Conservation (phyloP, 2,797 vertebrate genomes). For the Chiroxiphia lanceolata region DNA sequence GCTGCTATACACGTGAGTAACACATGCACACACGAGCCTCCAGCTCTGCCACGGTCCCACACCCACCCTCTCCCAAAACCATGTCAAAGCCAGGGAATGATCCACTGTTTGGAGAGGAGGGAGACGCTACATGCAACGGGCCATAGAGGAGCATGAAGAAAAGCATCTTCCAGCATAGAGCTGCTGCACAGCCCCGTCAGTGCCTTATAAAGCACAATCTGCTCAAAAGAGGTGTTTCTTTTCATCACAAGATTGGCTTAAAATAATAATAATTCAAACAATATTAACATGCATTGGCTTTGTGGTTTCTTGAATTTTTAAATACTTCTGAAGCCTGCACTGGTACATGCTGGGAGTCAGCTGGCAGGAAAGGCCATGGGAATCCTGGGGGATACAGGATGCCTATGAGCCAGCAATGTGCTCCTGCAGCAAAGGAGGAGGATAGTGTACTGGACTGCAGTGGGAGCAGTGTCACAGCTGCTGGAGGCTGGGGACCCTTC, state of each 20-base stretch:
- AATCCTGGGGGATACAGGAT: background rate
- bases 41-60: background rate
- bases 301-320: background rate
- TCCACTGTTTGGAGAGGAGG: rapidly evolving
- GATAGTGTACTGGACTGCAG: background rate
- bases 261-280: background rate
- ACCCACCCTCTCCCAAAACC: background rate
- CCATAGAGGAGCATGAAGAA: rapidly evolving
- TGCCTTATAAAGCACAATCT: background rate
- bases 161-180: background rate
- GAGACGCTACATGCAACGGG: background rate
- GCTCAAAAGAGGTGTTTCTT: background rate
- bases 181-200: rapidly evolving
- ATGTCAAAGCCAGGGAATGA: background rate
- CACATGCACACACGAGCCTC: background rate
- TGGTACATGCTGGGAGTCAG: background rate
- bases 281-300: background rate
- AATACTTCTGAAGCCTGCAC: background rate
- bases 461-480: background rate
- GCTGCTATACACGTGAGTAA: background rate
- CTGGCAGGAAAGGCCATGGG: background rate
- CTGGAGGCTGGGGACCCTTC: background rate
- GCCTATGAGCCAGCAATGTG: background rate
- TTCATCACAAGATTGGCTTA: background rate
- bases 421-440: background rate